A percentile compares a stretch with the other conserved stretches of the same genome.
phyloP scores from a whole-genome alignment of 2,797 vertebrate genomes.

The Coregonus sp. region DNA sequence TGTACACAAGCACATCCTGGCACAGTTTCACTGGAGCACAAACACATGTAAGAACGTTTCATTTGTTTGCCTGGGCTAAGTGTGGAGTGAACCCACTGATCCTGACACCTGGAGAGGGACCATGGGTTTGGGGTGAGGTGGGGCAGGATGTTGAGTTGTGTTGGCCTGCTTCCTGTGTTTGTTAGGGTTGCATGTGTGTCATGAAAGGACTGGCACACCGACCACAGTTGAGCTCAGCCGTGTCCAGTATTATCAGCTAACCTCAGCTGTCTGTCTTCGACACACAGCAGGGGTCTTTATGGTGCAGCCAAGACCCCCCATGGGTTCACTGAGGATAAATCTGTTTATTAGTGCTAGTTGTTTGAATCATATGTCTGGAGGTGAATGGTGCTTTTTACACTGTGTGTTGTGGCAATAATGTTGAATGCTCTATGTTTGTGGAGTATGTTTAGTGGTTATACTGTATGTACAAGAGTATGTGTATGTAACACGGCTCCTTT shows the following conservation, averaged over 20 bases:
- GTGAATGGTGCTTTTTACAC: neutral
- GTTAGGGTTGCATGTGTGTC: neutral
- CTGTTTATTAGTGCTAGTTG: neutral
- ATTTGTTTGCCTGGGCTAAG: neutral
- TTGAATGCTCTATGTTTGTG: neutral
- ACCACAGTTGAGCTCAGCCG: neutral
- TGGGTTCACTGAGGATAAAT: neutral
- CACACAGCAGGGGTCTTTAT: neutral
- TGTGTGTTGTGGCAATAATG: neutral
- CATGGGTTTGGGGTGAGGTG: constrained; percentile 28
- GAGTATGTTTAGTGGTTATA: neutral
- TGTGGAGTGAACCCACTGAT: neutral
- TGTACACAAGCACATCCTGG: neutral
- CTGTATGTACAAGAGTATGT: neutral
- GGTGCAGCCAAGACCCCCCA: neutral
- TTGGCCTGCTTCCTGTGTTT: constrained; percentile 37
- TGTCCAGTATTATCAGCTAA: neutral
- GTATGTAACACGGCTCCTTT: neutral
- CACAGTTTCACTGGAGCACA: neutral
- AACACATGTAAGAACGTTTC: neutral
- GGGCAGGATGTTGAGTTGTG: constrained; percentile 50
- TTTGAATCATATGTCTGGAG: neutral
- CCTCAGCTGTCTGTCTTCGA: neutral
- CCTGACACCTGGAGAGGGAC: constrained; percentile 43
- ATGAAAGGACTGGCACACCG: neutral